These are phyloP conservation scores for Syngnathus typhle DNA, from an alignment of 2,113 vertebrate genomes.

Conservation along the genomic window DNA sequence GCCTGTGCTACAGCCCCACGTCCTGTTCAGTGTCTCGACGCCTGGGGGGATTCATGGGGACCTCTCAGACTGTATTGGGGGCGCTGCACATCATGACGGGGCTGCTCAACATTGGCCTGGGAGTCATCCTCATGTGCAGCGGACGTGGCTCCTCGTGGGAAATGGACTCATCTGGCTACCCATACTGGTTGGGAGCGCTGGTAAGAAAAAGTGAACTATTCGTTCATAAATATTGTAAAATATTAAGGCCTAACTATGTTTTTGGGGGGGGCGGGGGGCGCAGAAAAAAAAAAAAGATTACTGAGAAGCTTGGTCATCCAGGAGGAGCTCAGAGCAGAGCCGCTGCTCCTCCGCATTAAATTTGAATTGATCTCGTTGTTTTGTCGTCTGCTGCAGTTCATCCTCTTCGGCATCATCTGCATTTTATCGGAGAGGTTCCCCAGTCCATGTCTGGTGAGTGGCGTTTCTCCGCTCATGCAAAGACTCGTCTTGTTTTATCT, in stretches of 20 bases:
- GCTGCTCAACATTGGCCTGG: conserved; percentile 3
- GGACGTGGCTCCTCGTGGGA: background rate
- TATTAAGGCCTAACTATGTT: too few relatives aligned
- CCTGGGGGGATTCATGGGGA: conserved; percentile 20
- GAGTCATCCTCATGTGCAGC: background rate
- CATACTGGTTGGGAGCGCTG: conserved; percentile 5
- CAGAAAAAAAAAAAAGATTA: too few relatives aligned
- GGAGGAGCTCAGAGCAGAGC: too few relatives aligned
- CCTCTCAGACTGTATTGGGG: conserved; percentile 40
- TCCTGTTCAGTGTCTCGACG: conserved; percentile 52
- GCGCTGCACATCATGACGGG: conserved; percentile 2
- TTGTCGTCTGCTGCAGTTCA: background rate
- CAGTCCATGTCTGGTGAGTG: conserved; percentile 8
- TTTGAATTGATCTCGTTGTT: background rate
- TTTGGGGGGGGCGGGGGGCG: too few relatives aligned
- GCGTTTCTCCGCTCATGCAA: too few relatives aligned
- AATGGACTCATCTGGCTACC: background rate
- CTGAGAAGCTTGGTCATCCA: too few relatives aligned
- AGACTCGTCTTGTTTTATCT: too few relatives aligned
- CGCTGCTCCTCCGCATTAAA: too few relatives aligned
- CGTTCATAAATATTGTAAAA: too few relatives aligned
- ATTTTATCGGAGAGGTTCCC: conserved; percentile 2
- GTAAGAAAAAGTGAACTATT: background rate
- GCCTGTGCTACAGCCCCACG: conserved; percentile 57
- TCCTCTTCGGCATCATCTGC: background rate